Evolutionary conservation across 2,888 invertebrate genomes (phyloP), one percentile per base, ranked within the genome.

Genomic region (Andrena praecox): DNA sequence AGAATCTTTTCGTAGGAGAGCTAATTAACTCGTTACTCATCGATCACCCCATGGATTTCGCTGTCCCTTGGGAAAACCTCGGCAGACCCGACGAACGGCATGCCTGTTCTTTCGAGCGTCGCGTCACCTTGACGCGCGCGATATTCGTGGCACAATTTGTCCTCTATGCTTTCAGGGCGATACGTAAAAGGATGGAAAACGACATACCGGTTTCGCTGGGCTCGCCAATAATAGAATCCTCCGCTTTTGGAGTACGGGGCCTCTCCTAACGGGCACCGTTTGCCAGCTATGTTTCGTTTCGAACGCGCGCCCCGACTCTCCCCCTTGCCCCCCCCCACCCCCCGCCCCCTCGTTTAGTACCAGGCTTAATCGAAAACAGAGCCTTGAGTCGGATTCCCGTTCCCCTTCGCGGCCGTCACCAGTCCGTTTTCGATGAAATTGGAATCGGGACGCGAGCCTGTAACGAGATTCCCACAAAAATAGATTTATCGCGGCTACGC

Each of bases 211-310:
- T 89, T 89, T 89, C 79, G 62, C 70, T 52, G 63, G 29, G 60
- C 62, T 52, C 56, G 82, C 89, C 88, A 89, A 91, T 91, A 91
- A 91, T 90, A 91, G 90, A 91, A 89, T 78, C 72, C 78, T 79
- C 90, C 89, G 85, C 85, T 91, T 92, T 91, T 90, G 91, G 91
- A 78, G 78, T 42, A 80, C 82, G 73, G 80, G 86, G 54, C 54
- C 54, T 68, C 81, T 85, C 82, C 82, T 87, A 85, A 85, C 84
- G 77, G 85, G 77, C 78, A 74, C 72, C 77, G 72, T 66, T 72
- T 54, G 76, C 70, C 74, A 16, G 64, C 73, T 62, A 77, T 68
- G 77, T 82, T 82, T 82, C 77, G 83, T 50, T 75, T 29, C 52
- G 27, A 50, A 29, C 72, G 54, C 60, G 33, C 31, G 20, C 72